Evolutionary conservation across 2,113 vertebrate genomes (phyloP), one percentile per base, ranked within the genome.

Genomic region (Varanus komodoensis): DNA sequence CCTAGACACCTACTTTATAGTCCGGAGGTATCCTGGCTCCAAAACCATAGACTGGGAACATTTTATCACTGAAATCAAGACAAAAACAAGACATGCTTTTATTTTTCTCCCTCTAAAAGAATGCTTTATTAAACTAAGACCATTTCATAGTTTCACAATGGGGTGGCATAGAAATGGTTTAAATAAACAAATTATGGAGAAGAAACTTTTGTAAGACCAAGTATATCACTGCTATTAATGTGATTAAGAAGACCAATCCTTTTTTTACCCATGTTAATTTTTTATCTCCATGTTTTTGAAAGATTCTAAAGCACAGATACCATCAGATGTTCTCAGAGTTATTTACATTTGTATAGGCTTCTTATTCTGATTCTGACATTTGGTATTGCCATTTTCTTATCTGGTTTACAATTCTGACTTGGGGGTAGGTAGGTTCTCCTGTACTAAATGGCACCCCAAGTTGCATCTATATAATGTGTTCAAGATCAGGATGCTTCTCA

Each of bases 21-120:
- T 99, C 98, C 1, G 99, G 98, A 67, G 99, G 99, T 97, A 99
- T 99, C 95, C 97, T 98, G 97, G 99, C 99, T 0, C 98, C 99
- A 80, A 99, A 99, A 93, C 99, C 99, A 87, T 99, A 99, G 48
- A 98, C 99, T n/a, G 99, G 99, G 94, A 99, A 99, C 99, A 99
- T 99, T 98, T 99, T 99, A 96, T 99, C 99, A 96, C 99, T 99
- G 97, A 93, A 97, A 96, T n/a, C 64, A 94, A 92, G 93, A 90
- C 17, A 89, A 84, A 82, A 69, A 81, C 82, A 91, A 25, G 23
- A 52, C 32, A 71, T n/a, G 27, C 69, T 71, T 68, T 71, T 71
- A 23, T 71, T 19, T 8, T 23, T 88, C 86, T 2, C 57, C 34
- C 87, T 1, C 75, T 38, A 93, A 11, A 92, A 92, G 84, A 34